Percentiles rank a stretch among this genome's conserved stretches.
These are phyloP conservation scores for Podargus strigoides DNA, from an alignment of 2,797 vertebrate species.

Conservation along the genomic window DNA sequence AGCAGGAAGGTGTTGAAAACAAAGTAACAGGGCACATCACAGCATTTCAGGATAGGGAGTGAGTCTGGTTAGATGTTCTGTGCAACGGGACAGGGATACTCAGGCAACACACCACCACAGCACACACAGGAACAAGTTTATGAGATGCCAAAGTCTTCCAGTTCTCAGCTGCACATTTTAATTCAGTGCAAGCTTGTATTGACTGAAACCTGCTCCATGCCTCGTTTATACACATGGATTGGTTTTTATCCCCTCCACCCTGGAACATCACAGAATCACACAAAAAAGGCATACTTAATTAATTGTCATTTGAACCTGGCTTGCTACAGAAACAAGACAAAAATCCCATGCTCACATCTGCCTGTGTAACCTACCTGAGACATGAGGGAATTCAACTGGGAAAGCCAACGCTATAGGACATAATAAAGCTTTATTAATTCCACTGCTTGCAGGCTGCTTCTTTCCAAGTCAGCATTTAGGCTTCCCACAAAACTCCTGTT, in stretches of 20 bases:
- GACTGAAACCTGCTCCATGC: not conserved
- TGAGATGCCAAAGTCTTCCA: not conserved
- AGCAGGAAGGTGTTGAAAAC: not conserved
- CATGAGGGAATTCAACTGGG: not conserved
- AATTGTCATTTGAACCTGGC: not conserved
- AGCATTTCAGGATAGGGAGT: not conserved
- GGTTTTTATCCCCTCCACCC: not conserved
- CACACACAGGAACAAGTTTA: not conserved
- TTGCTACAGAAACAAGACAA: not conserved
- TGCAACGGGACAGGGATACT: not conserved
- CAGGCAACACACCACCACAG: not conserved
- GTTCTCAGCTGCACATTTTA: not conserved
- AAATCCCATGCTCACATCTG: not conserved
- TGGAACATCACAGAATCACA: too few relatives aligned
- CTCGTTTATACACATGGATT: rapidly evolving
- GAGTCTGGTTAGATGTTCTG: not conserved
- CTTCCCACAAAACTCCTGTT: not conserved
- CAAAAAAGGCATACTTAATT: not conserved
- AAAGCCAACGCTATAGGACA: not conserved
- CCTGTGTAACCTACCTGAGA: not conserved
- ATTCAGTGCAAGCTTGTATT: not conserved
- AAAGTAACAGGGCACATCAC: not conserved
- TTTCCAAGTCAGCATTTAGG: not conserved
- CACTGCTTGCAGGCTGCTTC: not conserved
- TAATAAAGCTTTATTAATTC: not conserved